A percentile compares a stretch with the other conserved stretches of the same genome.
These are phyloP conservation scores for Penaeus chinensis DNA, from an alignment of 1,140 invertebrate species.

Conservation along the genomic window DNA sequence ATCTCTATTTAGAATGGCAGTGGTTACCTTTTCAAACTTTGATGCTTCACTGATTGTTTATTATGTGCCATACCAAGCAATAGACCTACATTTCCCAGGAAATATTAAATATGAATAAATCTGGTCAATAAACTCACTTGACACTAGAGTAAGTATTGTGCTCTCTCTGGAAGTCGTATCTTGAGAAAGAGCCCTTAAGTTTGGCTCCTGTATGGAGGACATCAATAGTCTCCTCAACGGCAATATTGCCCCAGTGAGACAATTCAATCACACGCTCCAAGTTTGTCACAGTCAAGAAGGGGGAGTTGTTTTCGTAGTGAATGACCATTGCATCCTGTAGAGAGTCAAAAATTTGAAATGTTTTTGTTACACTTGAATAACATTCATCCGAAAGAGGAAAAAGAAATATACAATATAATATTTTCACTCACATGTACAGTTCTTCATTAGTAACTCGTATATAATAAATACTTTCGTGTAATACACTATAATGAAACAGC, in stretches of 20 bases:
- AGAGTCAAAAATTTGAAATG: background rate
- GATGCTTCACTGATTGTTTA: background rate
- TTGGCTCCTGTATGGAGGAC: conserved; percentile 91
- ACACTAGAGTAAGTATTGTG: conserved; percentile 87
- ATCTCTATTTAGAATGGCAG: too few species aligned
- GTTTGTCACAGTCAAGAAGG: conserved; percentile 90
- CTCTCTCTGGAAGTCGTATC: conserved; percentile 95
- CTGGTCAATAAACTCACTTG: conserved; percentile 69
- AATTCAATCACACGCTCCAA: conserved; percentile 92
- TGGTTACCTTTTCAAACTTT: too few species aligned
- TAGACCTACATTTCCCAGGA: background rate
- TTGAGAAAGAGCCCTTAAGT: conserved; percentile 93
- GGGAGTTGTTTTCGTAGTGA: conserved; percentile 97
- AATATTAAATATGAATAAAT: background rate
- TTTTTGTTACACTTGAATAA: background rate
- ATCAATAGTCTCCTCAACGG: conserved; percentile 94
- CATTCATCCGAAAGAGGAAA: background rate
- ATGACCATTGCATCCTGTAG: conserved; percentile 72
- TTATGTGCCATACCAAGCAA: background rate
- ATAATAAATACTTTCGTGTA: background rate
- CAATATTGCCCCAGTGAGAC: conserved; percentile 99
- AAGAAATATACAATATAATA: background rate
- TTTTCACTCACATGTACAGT: background rate
- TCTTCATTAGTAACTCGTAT: background rate
- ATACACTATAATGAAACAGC: background rate